Conservation (phyloP, 2,113 vertebrate species). For the Grammomys dolichurus region DNA sequence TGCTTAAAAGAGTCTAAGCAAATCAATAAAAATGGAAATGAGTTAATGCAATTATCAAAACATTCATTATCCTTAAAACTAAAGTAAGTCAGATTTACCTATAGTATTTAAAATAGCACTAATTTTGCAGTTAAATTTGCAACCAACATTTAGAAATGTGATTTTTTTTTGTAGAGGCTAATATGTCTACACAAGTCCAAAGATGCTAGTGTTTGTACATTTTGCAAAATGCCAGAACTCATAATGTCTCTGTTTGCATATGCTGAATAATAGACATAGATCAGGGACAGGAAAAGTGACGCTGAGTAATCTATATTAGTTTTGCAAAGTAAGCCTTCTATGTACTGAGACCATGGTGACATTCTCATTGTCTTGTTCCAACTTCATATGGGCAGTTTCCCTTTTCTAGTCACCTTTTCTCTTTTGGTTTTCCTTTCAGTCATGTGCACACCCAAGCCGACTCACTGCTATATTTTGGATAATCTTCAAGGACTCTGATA, state of each 20-base stretch:
- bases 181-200: not conserved
- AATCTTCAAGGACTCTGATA: not conserved
- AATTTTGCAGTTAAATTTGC: not conserved
- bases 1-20: not conserved
- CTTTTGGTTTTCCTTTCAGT: slow-evolving; percentile 7
- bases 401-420: not conserved
- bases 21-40: not conserved
- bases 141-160: not conserved
- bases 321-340: not conserved
- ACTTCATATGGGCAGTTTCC: not conserved
- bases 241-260: not conserved
- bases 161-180: slow-evolving; percentile 7
- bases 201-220: not conserved
- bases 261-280: not conserved
- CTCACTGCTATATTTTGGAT: slow-evolving; percentile 49
- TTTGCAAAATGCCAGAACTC: not conserved
- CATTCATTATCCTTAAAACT: not conserved
- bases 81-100: not conserved
- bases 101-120: slow-evolving; percentile 8
- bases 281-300: not conserved
- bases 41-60: not conserved
- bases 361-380: not conserved
- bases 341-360: not conserved
- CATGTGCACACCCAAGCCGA: not conserved
- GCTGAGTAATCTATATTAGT: not conserved